These are phyloP conservation scores for Ptychoptera contaminata DNA, from an alignment of 2,888 invertebrate species.

Conservation along the genomic window DNA sequence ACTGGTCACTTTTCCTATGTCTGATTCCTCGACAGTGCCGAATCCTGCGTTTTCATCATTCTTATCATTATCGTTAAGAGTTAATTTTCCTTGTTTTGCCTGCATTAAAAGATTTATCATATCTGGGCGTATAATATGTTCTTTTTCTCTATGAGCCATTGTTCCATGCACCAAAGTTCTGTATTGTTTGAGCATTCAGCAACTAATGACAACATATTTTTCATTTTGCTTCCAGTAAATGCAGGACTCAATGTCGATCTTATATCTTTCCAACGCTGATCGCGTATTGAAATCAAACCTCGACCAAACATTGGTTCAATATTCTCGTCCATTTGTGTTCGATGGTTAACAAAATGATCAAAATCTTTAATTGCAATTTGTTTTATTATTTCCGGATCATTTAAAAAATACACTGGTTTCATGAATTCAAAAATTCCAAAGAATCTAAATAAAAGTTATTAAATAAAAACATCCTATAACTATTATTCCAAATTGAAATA, in stretches of 20 bases:
- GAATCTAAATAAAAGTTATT: slow-evolving; percentile 22
- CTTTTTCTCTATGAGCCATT: slow-evolving; percentile 31
- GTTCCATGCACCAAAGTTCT: slow-evolving; percentile 27
- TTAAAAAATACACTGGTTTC: slow-evolving; percentile 29
- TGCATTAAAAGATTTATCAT: slow-evolving; percentile 39
- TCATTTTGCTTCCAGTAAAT: slow-evolving; percentile 34
- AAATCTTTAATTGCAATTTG: slow-evolving; percentile 39
- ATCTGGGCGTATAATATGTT: slow-evolving; percentile 34
- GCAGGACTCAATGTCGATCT: slow-evolving; percentile 30
- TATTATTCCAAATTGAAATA: no score
- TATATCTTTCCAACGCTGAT: slow-evolving; percentile 31
- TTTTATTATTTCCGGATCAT: slow-evolving; percentile 38
- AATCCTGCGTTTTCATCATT: slow-evolving; percentile 7
- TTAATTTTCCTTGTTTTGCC: slow-evolving; percentile 27
- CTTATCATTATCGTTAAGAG: slow-evolving; percentile 14
- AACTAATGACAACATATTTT: slow-evolving; percentile 29
- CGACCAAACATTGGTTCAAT: slow-evolving; percentile 35
- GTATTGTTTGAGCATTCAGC: slow-evolving; percentile 13
- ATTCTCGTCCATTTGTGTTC: slow-evolving; percentile 24
- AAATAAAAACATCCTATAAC: no score
- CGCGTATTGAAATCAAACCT: slow-evolving; percentile 32
- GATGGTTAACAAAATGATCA: slow-evolving; percentile 37
- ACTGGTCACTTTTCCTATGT: slow-evolving; percentile 6
- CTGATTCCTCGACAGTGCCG: slow-evolving; percentile 11
- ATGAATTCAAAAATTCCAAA: slow-evolving; percentile 33